These are phyloP conservation scores for Neodon shergylaensis DNA, from an alignment of 2,113 vertebrate genomes.

Conservation along the genomic window DNA sequence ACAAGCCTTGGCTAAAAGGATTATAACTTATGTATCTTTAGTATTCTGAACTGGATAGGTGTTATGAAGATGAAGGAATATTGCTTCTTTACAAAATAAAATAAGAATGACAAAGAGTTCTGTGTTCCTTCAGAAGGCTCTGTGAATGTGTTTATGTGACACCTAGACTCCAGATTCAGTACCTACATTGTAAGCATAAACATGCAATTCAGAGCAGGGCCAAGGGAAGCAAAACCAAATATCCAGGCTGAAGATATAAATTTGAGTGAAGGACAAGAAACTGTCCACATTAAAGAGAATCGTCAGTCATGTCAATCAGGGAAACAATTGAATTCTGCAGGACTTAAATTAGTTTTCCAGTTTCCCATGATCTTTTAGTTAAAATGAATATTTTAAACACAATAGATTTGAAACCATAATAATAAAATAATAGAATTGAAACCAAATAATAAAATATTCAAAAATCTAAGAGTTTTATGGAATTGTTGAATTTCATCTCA, in stretches of 20 bases:
- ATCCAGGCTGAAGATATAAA: background rate
- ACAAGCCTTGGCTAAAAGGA: conserved; percentile 44
- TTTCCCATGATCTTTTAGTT: background rate
- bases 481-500: background rate
- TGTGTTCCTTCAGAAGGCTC: background rate
- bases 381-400: background rate
- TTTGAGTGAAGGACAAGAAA: background rate
- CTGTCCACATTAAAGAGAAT: background rate
- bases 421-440: background rate
- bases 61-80: conserved; percentile 46
- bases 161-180: background rate
- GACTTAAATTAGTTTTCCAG: background rate
- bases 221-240: background rate
- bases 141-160: background rate
- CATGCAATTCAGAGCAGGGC: background rate
- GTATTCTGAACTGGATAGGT: conserved; percentile 25
- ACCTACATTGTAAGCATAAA: background rate
- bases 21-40: background rate
- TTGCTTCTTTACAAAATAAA: conserved; percentile 19
- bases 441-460: background rate
- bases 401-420: background rate
- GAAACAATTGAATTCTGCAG: background rate
- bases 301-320: background rate
- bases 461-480: background rate
- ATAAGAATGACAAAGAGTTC: background rate